Percentiles rank a stretch among this genome's conserved stretches.
These are phyloP conservation scores for Puma concolor DNA, from an alignment of 2,113 vertebrate genomes.

Conservation along the genomic window DNA sequence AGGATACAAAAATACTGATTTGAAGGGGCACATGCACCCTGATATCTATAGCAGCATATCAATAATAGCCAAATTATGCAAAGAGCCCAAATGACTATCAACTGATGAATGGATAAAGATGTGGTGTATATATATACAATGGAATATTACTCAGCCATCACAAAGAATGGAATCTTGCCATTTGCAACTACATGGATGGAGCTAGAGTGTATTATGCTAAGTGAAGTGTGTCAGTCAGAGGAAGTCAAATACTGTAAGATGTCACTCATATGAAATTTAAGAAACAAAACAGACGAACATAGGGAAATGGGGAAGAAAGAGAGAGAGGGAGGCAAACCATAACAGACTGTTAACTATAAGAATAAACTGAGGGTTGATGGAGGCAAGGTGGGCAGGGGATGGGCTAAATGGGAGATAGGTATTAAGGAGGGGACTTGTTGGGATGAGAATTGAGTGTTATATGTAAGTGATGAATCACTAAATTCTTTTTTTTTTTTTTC, in stretches of 20 bases:
- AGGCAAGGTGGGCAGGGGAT: not conserved
- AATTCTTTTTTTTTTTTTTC: not conserved
- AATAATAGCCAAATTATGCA: not conserved
- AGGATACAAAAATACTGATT: not conserved
- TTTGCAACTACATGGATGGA: not conserved
- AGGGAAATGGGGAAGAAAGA: not conserved
- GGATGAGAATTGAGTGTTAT: not conserved
- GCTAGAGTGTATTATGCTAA: not conserved
- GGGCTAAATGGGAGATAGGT: not conserved
- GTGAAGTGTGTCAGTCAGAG: not conserved
- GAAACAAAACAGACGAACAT: not conserved
- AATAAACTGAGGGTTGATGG: not conserved
- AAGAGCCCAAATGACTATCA: not conserved
- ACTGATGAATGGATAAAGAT: not conserved
- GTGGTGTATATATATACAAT: not conserved
- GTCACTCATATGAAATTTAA: not conserved
- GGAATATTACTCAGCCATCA: not conserved
- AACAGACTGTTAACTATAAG: not conserved
- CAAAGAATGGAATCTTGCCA: not conserved
- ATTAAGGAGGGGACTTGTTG: not conserved
- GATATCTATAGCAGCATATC: not conserved
- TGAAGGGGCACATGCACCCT: not conserved
- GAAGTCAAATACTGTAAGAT: not conserved
- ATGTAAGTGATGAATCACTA: not conserved
- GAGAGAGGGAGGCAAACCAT: not conserved